These are phyloP conservation scores for Gyps fulvus DNA, from an alignment of 2,113 vertebrate genomes.

Conservation along the genomic window DNA sequence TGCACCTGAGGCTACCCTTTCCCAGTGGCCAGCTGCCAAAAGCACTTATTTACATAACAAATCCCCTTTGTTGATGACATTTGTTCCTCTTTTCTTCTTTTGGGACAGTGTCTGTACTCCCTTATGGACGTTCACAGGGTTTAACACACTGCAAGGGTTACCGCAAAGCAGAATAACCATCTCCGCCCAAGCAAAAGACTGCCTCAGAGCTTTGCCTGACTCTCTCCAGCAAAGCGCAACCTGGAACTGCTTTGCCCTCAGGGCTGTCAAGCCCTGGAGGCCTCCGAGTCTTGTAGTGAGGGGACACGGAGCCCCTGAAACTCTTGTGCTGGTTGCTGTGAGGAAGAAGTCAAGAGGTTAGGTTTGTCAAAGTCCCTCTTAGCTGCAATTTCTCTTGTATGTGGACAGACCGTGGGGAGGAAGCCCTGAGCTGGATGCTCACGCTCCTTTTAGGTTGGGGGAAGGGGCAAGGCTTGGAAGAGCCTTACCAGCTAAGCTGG, in stretches of 20 bases:
- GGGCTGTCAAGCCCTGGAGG: background rate
- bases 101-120: background rate
- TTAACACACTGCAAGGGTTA: background rate
- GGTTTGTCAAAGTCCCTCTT: background rate
- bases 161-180: background rate
- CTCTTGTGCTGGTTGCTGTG: background rate
- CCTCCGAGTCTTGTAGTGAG: background rate
- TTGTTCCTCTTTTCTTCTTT: background rate
- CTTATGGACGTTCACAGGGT: background rate
- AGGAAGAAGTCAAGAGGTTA: background rate
- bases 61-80: background rate
- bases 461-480: background rate
- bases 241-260: background rate
- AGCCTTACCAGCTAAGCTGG: background rate
- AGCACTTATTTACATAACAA: background rate
- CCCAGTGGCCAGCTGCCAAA: background rate
- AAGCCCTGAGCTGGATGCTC: background rate
- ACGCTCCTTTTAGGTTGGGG: rapidly evolving
- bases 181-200: background rate
- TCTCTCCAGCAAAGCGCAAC: background rate
- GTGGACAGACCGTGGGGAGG: rapidly evolving
- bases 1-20: background rate
- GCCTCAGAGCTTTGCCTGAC: background rate
- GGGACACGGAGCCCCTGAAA: background rate
- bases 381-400: background rate